Conservation (phyloP, 2,113 vertebrate genomes). For the Oceanodroma tethys region DNA sequence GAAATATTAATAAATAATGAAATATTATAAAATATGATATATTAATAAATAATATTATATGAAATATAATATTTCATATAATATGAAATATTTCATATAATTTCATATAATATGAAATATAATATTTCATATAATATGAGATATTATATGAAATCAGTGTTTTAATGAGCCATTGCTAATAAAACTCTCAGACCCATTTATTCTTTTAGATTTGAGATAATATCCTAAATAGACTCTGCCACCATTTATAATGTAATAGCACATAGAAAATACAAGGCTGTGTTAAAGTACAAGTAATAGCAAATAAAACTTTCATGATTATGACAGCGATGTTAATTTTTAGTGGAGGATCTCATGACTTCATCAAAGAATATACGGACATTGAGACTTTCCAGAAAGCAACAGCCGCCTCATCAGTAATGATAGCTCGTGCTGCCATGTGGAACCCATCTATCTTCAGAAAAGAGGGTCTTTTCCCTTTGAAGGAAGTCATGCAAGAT, state of each 20-base stretch:
- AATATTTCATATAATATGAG: no score
- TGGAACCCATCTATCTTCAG: conserved; percentile 95
- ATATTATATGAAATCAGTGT: background rate
- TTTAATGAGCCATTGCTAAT: background rate
- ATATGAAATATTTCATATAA: no score
- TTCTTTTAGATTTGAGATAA: background rate
- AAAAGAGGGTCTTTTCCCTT: conserved; percentile 76
- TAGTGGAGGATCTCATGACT: conserved; percentile 93
- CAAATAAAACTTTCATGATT: background rate
- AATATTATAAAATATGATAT: no score
- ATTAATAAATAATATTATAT: no score
- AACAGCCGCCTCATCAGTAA: conserved; percentile 86
- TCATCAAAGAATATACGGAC: conserved; percentile 82
- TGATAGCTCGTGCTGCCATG: conserved; percentile 95
- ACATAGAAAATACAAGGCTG: background rate
- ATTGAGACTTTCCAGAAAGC: conserved; percentile 81
- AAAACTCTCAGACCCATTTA: background rate
- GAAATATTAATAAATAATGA: no score
- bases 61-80: no score
- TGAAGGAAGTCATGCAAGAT: conserved; percentile 88
- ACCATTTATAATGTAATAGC: background rate
- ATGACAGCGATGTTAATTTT: conserved; percentile 20
- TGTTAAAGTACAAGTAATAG: background rate
- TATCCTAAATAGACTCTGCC: background rate
- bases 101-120: no score